phyloP scores from a whole-genome alignment of 1,140 invertebrate genomes.

The Lasioglossum baleicum region DNA sequence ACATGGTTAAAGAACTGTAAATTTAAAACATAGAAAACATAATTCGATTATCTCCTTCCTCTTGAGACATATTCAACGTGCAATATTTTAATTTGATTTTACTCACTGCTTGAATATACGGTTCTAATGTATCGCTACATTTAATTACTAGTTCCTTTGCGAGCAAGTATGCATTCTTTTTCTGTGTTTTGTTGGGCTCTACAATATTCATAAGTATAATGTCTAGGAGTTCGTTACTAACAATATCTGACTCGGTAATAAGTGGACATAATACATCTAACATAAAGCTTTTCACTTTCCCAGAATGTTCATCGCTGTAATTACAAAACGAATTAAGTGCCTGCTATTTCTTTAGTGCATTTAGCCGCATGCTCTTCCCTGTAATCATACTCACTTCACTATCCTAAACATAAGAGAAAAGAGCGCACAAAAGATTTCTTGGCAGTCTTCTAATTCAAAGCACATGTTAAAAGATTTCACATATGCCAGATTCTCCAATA shows the following conservation, averaged over 20 bases:
- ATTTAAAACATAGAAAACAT: conserved; percentile 29
- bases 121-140: conserved; percentile 94
- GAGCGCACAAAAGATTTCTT: conserved; percentile 96
- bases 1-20: conserved; percentile 96
- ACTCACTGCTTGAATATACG: conserved; percentile 95
- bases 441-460: conserved; percentile 97
- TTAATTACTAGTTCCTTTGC: conserved; percentile 95
- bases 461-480: conserved; percentile 99
- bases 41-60: not conserved
- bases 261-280: conserved; percentile 95
- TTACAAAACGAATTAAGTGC: conserved; percentile 7
- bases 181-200: conserved; percentile 95
- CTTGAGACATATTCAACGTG: not conserved
- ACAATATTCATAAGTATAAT: conserved; percentile 97
- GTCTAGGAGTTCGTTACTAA: conserved; percentile 95
- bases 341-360: not conserved
- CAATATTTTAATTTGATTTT: conserved; percentile 8
- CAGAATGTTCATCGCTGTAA: conserved; percentile 95
- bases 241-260: conserved; percentile 96
- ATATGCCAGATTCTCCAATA: conserved; percentile 96
- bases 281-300: conserved; percentile 98
- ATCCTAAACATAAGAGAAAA: conserved; percentile 98
- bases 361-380: not conserved
- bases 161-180: conserved; percentile 93
- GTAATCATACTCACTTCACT: conserved; percentile 88